phyloP scores from a whole-genome alignment of 2,113 vertebrate genomes.

The Dicentrarchus labrax region DNA sequence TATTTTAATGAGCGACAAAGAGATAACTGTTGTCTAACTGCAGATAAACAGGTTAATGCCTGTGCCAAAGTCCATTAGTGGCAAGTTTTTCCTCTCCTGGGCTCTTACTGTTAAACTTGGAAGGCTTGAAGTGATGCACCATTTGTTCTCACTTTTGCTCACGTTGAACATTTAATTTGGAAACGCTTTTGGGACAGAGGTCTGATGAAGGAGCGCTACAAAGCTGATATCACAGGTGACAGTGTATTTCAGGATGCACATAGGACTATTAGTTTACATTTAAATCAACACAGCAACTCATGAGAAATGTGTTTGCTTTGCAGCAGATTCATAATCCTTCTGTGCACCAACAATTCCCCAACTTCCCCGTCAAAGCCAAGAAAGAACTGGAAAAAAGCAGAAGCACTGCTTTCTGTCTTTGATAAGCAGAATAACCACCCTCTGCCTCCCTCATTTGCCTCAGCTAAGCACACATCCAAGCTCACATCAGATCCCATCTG shows the following conservation, averaged over 20 bases:
- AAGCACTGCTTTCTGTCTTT: conserved; percentile 38
- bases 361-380: conserved; percentile 57
- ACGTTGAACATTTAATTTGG: conserved; percentile 44
- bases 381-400: conserved; percentile 12
- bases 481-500: conserved; percentile 45
- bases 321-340: conserved; percentile 65
- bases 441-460: conserved; percentile 32
- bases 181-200: conserved; percentile 39
- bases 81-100: conserved; percentile 11
- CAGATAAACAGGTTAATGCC: conserved; percentile 48
- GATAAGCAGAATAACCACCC: conserved; percentile 34
- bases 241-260: conserved; percentile 31
- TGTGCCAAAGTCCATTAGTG: conserved; percentile 14
- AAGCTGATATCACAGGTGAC: conserved; percentile 65
- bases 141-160: conserved; percentile 50
- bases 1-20: conserved; percentile 12
- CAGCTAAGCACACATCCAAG: conserved; percentile 50
- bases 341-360: conserved; percentile 57
- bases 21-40: conserved; percentile 36
- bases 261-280: conserved; percentile 55
- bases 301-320: conserved; percentile 61
- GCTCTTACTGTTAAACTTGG: conserved; percentile 37
- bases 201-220: conserved; percentile 28
- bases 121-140: conserved; percentile 21
- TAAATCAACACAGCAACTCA: conserved; percentile 51